Conservation (phyloP, 2,113 vertebrate species). For the Bagarius yarrelli region DNA sequence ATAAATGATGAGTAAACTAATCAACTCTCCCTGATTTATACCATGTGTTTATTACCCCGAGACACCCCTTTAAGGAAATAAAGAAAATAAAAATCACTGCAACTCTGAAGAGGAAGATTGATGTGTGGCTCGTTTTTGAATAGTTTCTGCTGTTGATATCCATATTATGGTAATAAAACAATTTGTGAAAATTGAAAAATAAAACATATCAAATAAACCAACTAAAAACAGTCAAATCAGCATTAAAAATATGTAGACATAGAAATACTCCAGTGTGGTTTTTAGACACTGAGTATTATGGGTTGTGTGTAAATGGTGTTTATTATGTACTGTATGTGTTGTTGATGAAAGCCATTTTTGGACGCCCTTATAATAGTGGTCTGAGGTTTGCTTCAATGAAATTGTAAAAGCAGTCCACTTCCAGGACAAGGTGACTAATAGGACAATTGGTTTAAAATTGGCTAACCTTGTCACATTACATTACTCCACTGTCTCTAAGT, state of each 20-base stretch:
- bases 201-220: too few relatives aligned
- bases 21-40: slow-evolving; percentile 17
- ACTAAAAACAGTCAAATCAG: background rate
- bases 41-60: slow-evolving; percentile 7
- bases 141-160: background rate
- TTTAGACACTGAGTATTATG: background rate
- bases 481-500: too few relatives aligned
- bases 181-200: background rate
- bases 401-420: background rate
- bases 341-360: background rate
- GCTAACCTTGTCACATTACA: background rate
- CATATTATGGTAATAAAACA: background rate
- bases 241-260: background rate
- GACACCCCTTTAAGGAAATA: background rate
- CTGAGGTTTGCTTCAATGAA: background rate
- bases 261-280: background rate
- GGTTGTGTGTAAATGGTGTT: background rate
- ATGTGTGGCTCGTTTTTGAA: slow-evolving; percentile 1
- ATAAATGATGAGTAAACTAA: slow-evolving; percentile 20
- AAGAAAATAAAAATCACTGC: background rate
- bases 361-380: background rate
- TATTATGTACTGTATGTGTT: background rate
- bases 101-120: background rate
- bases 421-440: background rate
- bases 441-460: background rate